phyloP scores from a whole-genome alignment of 2,888 invertebrate genomes.

The Diarsia brunnea region DNA sequence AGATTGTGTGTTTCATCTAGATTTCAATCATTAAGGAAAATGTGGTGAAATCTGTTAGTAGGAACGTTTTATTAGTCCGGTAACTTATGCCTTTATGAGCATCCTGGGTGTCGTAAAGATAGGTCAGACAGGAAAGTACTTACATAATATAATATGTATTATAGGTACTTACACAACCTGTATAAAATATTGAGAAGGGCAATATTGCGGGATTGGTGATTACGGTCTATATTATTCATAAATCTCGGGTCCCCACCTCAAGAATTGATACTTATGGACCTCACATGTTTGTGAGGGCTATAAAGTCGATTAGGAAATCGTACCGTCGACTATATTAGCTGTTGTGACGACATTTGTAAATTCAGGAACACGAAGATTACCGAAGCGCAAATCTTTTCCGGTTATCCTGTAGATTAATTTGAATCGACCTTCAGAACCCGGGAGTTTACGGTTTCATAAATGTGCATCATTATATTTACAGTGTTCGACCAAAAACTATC shows the following conservation, averaged over 20 bases:
- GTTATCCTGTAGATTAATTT: background rate
- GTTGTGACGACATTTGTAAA: background rate
- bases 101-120: slow-evolving; percentile 3
- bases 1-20: background rate
- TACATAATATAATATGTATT: no score
- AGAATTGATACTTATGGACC: background rate
- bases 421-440: background rate
- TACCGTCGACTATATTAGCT: background rate
- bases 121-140: slow-evolving; percentile 7
- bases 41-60: background rate
- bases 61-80: background rate
- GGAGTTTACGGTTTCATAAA: background rate
- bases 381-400: background rate
- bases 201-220: background rate
- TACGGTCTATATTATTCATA: slow-evolving; percentile 14
- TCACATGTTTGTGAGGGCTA: background rate
- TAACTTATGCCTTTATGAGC: slow-evolving; percentile 10
- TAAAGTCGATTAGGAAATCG: background rate
- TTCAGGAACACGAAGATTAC: background rate
- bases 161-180: slow-evolving; percentile 8
- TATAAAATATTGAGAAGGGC: slow-evolving; percentile 16
- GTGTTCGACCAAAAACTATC: slow-evolving; percentile 84
- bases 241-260: background rate
- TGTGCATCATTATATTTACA: slow-evolving; percentile 59
- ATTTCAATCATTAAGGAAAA: background rate